These are phyloP conservation scores for Botia kubotai DNA, from an alignment of 2,797 vertebrate genomes.

Conservation along the genomic window DNA sequence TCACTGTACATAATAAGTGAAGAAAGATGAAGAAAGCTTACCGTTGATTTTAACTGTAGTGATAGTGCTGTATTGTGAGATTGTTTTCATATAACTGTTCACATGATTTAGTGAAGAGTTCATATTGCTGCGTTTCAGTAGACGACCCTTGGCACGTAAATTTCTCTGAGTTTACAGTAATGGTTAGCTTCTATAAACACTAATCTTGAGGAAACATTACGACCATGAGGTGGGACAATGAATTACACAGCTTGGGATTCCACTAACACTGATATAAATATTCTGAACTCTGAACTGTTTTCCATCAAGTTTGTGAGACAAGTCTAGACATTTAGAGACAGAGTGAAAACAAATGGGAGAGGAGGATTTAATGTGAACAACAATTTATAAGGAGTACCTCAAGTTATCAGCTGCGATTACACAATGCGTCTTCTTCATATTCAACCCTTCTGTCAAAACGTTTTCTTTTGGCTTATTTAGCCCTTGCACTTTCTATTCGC, in stretches of 20 bases:
- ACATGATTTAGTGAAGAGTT: slow-evolving; percentile 9
- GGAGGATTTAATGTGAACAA: slow-evolving; percentile 14
- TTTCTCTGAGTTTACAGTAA: slow-evolving; percentile 43
- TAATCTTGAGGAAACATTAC: slow-evolving; percentile 9
- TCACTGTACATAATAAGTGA: slow-evolving; percentile 13
- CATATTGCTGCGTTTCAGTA: slow-evolving; percentile 48
- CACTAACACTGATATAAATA: slow-evolving; percentile 33
- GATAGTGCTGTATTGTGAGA: slow-evolving; percentile 1
- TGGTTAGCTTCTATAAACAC: slow-evolving; percentile 34
- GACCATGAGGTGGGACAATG: slow-evolving; percentile 30
- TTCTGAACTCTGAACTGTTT: slow-evolving; percentile 5
- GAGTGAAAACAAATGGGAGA: slow-evolving; percentile 4
- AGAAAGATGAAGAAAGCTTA: slow-evolving; percentile 12
- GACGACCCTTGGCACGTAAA: slow-evolving; percentile 46
- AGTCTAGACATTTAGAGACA: neutral
- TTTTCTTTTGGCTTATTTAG: slow-evolving; percentile 45
- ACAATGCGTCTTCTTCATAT: slow-evolving; percentile 37
- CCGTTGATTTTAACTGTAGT: slow-evolving; percentile 18
- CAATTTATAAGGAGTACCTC: slow-evolving; percentile 19
- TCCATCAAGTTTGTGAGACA: neutral
- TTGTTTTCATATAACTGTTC: neutral
- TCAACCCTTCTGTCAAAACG: slow-evolving; percentile 13
- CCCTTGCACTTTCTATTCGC: slow-evolving; percentile 28
- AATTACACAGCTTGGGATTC: slow-evolving; percentile 26
- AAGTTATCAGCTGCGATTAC: slow-evolving; percentile 29